Evolutionary conservation across 2,113 vertebrate species (phyloP).

Genomic region (Tychaedon coryphoeus): DNA sequence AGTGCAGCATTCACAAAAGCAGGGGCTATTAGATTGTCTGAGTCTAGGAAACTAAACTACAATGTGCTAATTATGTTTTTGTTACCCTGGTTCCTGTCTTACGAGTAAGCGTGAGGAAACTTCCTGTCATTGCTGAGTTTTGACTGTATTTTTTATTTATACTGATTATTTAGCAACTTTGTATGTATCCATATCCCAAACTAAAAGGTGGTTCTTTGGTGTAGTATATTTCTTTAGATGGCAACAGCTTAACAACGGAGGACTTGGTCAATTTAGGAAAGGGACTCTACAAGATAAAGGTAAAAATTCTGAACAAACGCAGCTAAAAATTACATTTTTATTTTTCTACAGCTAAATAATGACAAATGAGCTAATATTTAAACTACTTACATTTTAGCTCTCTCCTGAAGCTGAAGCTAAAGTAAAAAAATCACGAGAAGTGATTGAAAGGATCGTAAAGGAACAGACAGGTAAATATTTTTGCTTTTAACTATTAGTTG

Average conservation of each 20-base stretch:
- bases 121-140: background rate
- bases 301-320: constrained; percentile 40
- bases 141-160: background rate
- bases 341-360: background rate
- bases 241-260: constrained; percentile 85
- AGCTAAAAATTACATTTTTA: background rate
- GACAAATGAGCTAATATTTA: background rate
- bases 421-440: constrained; percentile 86
- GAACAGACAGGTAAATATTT: constrained; percentile 84
- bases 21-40: background rate
- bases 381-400: constrained; percentile 74
- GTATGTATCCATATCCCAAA: background rate
- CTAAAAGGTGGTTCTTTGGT: constrained; percentile 1
- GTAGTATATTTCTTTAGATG: constrained; percentile 89
- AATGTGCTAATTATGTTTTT: background rate
- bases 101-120: background rate
- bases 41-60: background rate
- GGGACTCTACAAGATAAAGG: constrained; percentile 94
- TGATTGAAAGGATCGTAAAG: constrained; percentile 92
- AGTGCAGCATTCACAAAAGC: background rate
- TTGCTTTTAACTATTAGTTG: background rate
- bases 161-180: background rate
- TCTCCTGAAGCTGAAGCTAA: constrained; percentile 83
- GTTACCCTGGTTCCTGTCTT: fast-evolving
- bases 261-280: constrained; percentile 90